Evolutionary conservation across 64 coral and sea anemone species (phyloP), one percentile per base, ranked within the genome.

Genomic region (Stylophora pistillata): DNA sequence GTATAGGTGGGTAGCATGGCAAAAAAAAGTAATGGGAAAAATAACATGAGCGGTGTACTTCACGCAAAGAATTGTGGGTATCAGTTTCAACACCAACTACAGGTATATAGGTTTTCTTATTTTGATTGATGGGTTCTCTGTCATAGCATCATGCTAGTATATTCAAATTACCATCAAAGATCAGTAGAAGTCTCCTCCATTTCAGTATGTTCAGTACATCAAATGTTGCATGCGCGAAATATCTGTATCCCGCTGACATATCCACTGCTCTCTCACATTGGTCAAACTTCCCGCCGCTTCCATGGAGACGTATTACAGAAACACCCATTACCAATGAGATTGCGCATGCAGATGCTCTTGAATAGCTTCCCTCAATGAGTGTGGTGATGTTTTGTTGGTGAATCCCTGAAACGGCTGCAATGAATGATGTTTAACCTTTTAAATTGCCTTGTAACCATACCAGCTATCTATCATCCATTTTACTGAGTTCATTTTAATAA

Each of bases 281-380:
- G 28, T 59, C 55, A 2, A 30, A 4, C 10, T 55, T 0, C 15
- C 21, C 26, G 27, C 7, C 14, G 55, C 59, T 31, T 13, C 77
- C 58, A 65, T 65, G 73, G 52, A 77, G 86, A 13, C 56, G 12
- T 20, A 88, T 68, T 1, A 88, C 15, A 52, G 87, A 74, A 68
- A 88, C 78, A 2, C 21, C 64, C n/a, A 74, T 77, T 52, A 88
- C 26, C 16, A 57, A 53, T 77, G 56, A 63, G 21, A 88, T 73
- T 65, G 75, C 75, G 74, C 86, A 88, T 58, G 77, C 77, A 27
- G 77, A 31, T 1, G 10, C 56, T 26, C 59, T 79, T n/a, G 25
- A 58, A 55, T 32, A 55, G 77, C 77, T 79, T 60, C 77, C 77
- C 9, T 59, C 77, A 25, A 58, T 30, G 5, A 79, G 77, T 60